Percentiles rank a stretch among this genome's conserved stretches.
phyloP scores from a whole-genome alignment of 2,888 invertebrate species.

The Caenorhabditis sp. region DNA sequence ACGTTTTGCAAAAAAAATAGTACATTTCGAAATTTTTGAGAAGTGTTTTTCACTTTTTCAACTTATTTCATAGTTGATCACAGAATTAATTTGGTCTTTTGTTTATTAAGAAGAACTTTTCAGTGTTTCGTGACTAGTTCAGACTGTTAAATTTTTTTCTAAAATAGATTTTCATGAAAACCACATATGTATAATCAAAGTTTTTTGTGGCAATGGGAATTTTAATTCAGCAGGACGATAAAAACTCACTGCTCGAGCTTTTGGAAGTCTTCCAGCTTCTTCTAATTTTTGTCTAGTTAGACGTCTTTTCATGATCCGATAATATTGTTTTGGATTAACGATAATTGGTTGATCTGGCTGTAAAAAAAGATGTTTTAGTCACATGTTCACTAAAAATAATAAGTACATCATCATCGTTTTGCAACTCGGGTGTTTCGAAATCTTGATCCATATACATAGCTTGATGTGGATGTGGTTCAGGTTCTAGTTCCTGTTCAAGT shows the following conservation, averaged over 20 bases:
- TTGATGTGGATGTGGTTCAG: background rate
- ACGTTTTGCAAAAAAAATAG: too few relatives aligned
- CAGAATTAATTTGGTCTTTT: too few relatives aligned
- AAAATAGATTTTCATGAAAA: too few relatives aligned
- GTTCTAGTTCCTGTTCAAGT: background rate
- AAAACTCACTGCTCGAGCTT: conserved; percentile 3
- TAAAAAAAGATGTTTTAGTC: background rate
- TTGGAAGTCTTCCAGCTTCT: conserved; percentile 1
- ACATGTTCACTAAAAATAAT: background rate
- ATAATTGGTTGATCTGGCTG: background rate
- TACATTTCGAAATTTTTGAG: too few relatives aligned
- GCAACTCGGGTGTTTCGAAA: too few relatives aligned
- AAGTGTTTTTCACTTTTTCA: too few relatives aligned
- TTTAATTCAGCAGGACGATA: background rate
- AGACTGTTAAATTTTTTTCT: too few relatives aligned
- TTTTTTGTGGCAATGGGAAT: too few relatives aligned
- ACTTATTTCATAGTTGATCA: too few relatives aligned
- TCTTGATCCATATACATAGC: background rate
- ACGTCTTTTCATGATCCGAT: conserved; percentile 4
- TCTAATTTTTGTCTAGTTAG: background rate
- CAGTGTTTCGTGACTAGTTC: too few relatives aligned
- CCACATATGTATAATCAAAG: too few relatives aligned
- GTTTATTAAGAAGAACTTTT: too few relatives aligned
- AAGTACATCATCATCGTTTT: background rate
- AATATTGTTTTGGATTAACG: conserved; percentile 6